Evolutionary conservation across 2,888 invertebrate species (phyloP).

Genomic region (Sericinus montela): DNA sequence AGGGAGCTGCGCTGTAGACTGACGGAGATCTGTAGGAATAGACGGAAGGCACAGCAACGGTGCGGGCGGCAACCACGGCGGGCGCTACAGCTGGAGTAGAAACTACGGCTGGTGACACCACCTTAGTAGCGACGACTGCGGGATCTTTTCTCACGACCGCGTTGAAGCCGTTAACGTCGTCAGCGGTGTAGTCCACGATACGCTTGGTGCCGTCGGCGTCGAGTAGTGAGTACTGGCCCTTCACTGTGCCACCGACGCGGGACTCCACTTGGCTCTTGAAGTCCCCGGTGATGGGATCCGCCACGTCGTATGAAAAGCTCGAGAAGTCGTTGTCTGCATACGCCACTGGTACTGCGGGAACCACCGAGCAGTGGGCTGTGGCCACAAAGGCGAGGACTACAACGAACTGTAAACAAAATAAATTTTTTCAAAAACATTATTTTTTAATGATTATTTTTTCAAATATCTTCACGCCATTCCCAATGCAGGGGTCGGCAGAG

Average conservation of each 20-base stretch:
- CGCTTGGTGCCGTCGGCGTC: constrained; percentile 61
- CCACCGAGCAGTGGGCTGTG: constrained; percentile 64
- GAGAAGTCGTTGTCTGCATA: constrained; percentile 72
- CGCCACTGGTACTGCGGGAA: constrained; percentile 52
- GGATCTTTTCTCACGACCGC: constrained; percentile 63
- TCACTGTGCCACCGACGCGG: not conserved
- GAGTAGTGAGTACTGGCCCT: constrained; percentile 42
- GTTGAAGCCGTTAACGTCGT: constrained; percentile 58
- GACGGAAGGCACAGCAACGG: constrained; percentile 31
- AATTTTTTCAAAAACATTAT: too few species aligned
- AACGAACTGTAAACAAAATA: constrained; percentile 43
- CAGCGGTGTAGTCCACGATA: constrained; percentile 60
- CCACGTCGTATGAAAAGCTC: constrained; percentile 78
- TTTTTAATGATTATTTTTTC: too few species aligned
- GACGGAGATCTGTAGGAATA: constrained; percentile 22
- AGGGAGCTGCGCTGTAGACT: constrained; percentile 17
- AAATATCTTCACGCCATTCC: too few species aligned
- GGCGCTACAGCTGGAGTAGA: constrained; percentile 31
- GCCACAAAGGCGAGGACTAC: constrained; percentile 64
- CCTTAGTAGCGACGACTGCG: constrained; percentile 49
- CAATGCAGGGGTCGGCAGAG: too few species aligned
- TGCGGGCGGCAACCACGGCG: constrained; percentile 23
- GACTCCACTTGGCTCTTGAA: constrained; percentile 43
- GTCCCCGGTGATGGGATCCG: constrained; percentile 62
- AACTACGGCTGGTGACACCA: constrained; percentile 45